Base-by-base conservation (phyloP, 2,113 vertebrate genomes). In the Notarius quadriscutis region DNA sequence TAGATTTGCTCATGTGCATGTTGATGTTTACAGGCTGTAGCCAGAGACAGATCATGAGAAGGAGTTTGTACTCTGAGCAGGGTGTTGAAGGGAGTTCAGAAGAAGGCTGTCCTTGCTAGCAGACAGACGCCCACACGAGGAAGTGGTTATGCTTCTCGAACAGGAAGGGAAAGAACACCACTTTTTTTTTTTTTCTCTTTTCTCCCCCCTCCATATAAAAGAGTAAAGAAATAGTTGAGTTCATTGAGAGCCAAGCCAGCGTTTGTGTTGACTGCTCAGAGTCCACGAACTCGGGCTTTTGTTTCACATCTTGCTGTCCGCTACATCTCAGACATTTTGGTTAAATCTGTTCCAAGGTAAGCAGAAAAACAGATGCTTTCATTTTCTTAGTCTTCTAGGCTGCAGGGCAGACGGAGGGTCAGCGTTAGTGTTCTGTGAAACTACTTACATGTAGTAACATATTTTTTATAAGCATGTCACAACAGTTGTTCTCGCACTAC, bases 191-290 rank as follows among this genome's bases (percentile, higher is more conserved):
- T 1, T 30, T 1, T 30, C 30, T 30, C 30, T 30, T 30, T 1
- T 30, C 30, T 30, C 30, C 1, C 14, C 17, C 30, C 71, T 57
- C 84, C 72, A 87, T 89, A 88, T 89, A 63, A 87, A 80, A 77
- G 84, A 84, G 74, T 85, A 71, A 83, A 79, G 78, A 88, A 87
- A 88, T 92, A 92, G 91, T 93, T 94, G 87, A 91, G 91, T 91
- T 95, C 92, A 94, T 92, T 94, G 92, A 94, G 91, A 94, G 55
- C 86, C 53, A 84, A 86, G 94, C 95, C 92, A 93, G 93, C 71
- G 95, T 97, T 97, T 95, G 95, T 94, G 96, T 97, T 89, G 96
- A 96, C 96, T 96, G 96, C 92, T 94, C 97, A 96, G 97, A 97
- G 97, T 96, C 97, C 96, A 95, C 94, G 96, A 96, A 95, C 95